Percentiles rank a stretch among this genome's conserved stretches.
phyloP scores from a whole-genome alignment of 2,888 invertebrate species.

The Chrysotoxum bicinctum region DNA sequence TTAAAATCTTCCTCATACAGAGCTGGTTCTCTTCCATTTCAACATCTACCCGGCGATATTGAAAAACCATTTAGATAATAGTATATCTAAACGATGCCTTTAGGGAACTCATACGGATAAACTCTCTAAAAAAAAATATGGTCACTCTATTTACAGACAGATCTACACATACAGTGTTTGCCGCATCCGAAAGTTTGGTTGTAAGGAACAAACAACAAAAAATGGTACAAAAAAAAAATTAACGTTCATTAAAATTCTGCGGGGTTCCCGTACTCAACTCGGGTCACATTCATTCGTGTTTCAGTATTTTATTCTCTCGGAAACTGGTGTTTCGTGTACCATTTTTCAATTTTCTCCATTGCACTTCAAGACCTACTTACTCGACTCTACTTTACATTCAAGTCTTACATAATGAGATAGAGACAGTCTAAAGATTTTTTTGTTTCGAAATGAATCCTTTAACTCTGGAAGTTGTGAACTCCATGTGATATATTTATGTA shows the following conservation, averaged over 20 bases:
- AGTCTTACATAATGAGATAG: conserved; percentile 12
- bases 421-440: conserved; percentile 22
- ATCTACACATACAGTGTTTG: too few relatives aligned
- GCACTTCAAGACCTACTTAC: conserved; percentile 9
- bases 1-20: too few relatives aligned
- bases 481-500: neutral
- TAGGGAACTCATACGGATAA: too few relatives aligned
- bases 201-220: neutral
- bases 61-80: too few relatives aligned
- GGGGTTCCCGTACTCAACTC: conserved; percentile 33
- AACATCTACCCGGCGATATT: too few relatives aligned
- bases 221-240: neutral
- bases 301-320: conserved; percentile 24
- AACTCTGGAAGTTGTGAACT: neutral
- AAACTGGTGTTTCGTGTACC: neutral
- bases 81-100: too few relatives aligned
- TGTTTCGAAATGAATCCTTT: neutral
- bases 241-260: conserved; percentile 64
- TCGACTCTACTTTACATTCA: neutral
- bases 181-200: too few relatives aligned
- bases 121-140: neutral
- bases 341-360: conserved; percentile 52
- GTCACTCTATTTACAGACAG: neutral
- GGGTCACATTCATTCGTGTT: conserved; percentile 57
- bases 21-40: too few relatives aligned